A percentile compares a stretch with the other conserved stretches of the same genome.
Evolutionary conservation across 2,797 vertebrate species (phyloP).

Genomic region (Bradypodion pumilum): DNA sequence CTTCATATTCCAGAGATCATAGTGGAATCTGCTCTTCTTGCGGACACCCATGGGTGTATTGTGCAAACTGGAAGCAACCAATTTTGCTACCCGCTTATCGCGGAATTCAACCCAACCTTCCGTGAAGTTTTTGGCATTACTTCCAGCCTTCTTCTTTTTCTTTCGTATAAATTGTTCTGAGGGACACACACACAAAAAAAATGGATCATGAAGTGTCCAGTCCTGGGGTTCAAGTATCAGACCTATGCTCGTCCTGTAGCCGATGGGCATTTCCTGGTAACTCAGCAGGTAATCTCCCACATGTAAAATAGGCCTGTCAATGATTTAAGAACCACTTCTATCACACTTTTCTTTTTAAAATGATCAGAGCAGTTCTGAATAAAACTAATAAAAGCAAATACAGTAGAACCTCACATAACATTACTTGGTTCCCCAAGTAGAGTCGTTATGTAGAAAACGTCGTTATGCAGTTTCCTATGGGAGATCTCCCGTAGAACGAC

Average conservation of each 20-base stretch:
- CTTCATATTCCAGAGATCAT: conserved; percentile 90
- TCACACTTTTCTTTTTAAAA: background rate
- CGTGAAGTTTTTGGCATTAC: conserved; percentile 74
- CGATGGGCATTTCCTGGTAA: background rate
- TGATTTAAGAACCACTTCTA: background rate
- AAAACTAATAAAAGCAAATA: too few species aligned
- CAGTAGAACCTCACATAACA: too few species aligned
- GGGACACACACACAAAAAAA: background rate
- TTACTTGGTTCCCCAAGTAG: too few species aligned
- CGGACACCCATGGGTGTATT: conserved; percentile 84
- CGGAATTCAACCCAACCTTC: conserved; percentile 93
- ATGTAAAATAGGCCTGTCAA: background rate
- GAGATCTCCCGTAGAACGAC: too few species aligned
- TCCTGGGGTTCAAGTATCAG: background rate
- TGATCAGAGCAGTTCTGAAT: background rate
- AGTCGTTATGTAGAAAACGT: too few species aligned
- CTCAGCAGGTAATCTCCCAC: background rate
- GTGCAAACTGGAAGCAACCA: conserved; percentile 82
- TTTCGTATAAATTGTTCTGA: conserved; percentile 76
- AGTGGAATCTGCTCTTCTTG: conserved; percentile 79
- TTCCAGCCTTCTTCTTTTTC: conserved; percentile 73
- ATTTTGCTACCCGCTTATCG: conserved; percentile 86
- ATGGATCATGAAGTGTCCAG: background rate
- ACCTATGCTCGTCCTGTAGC: background rate
- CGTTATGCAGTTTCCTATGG: too few species aligned